These are phyloP conservation scores for Eulemur coronatus DNA, from an alignment of 2,797 vertebrate genomes.

Conservation along the genomic window DNA sequence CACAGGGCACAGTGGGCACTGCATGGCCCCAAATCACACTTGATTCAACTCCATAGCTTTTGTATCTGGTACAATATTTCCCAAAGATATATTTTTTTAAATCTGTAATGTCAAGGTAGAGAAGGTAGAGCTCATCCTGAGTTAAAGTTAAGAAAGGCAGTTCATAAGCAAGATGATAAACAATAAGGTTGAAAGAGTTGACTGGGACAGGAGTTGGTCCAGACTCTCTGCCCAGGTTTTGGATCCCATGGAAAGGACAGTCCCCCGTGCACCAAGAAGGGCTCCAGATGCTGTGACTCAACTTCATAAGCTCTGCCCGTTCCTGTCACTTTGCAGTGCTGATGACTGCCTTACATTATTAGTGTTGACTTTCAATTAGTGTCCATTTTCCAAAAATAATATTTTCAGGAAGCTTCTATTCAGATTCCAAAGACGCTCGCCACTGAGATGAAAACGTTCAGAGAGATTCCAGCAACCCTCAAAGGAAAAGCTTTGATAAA, in stretches of 20 bases:
- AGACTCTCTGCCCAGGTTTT: background rate
- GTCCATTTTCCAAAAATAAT: constrained; percentile 75
- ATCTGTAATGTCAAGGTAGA: background rate
- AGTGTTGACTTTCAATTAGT: constrained; percentile 69
- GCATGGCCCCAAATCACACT: background rate
- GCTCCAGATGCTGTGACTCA: background rate
- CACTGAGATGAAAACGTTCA: constrained; percentile 58
- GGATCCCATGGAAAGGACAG: background rate
- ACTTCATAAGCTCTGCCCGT: background rate
- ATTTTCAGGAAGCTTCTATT: constrained; percentile 72
- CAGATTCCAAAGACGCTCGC: constrained; percentile 58
- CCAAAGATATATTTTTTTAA: background rate
- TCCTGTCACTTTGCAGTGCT: background rate
- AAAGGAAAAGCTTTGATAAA: constrained; percentile 30
- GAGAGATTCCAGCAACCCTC: background rate
- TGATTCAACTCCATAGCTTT: background rate
- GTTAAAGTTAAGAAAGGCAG: background rate
- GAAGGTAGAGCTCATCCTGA: background rate
- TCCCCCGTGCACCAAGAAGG: background rate
- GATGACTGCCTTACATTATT: constrained; percentile 7
- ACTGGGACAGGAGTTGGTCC: background rate
- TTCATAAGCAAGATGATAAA: background rate
- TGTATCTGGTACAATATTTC: background rate
- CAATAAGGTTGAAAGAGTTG: background rate
- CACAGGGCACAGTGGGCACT: background rate